Evolutionary conservation across 2,113 vertebrate genomes (phyloP).

Genomic region (Ciconia maguari): DNA sequence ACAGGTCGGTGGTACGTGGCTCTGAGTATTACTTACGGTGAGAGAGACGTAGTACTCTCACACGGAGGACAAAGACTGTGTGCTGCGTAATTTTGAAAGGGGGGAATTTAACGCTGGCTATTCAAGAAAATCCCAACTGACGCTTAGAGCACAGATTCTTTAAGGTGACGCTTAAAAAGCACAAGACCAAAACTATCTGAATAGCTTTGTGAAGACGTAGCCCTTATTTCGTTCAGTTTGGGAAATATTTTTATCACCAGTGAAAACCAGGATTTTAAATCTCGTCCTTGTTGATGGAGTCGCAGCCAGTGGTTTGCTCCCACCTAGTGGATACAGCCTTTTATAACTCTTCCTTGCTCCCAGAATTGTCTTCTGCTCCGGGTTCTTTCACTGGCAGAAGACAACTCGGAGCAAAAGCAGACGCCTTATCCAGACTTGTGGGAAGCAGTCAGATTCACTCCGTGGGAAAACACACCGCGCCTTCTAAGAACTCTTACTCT

Average conservation of each 20-base stretch:
- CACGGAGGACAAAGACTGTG: fast-evolving
- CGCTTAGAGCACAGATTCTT: background rate
- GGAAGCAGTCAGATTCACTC: background rate
- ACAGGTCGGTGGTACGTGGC: background rate
- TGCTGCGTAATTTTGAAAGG: background rate
- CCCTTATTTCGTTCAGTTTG: background rate
- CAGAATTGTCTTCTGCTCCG: background rate
- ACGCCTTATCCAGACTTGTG: background rate
- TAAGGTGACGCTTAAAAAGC: background rate
- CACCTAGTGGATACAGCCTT: background rate
- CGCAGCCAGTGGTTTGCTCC: background rate
- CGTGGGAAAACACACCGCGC: fast-evolving
- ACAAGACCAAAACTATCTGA: background rate
- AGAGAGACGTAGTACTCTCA: background rate
- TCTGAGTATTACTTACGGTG: too few relatives aligned
- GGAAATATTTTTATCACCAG: background rate
- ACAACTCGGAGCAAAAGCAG: background rate
- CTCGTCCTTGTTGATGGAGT: background rate
- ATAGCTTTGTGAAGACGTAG: background rate
- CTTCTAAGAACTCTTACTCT: background rate
- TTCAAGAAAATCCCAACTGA: background rate
- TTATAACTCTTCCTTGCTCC: background rate
- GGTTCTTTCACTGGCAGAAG: background rate
- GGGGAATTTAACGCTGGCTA: background rate
- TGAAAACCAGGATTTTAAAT: background rate